phyloP scores from a whole-genome alignment of 2,113 vertebrate species.

The Saccopteryx leptura region DNA sequence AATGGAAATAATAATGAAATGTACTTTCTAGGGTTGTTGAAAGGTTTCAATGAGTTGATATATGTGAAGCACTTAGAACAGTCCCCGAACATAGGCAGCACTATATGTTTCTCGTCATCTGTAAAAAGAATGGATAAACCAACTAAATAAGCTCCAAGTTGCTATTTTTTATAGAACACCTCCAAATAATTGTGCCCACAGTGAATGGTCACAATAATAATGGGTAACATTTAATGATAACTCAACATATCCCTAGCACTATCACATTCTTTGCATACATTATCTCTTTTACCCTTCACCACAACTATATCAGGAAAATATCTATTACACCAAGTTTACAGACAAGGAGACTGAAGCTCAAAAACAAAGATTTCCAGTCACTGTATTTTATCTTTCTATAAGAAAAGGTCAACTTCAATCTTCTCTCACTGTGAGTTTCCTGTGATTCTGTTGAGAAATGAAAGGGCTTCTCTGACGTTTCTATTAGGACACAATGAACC shows the following conservation, averaged over 20 bases:
- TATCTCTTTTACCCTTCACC: not conserved
- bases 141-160: not conserved
- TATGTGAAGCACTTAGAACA: not conserved
- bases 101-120: not conserved
- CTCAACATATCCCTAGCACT: not conserved
- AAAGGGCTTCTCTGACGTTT: slow-evolving; percentile 57
- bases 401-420: slow-evolving; percentile 10
- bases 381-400: slow-evolving; percentile 49
- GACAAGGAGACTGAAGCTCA: slow-evolving; percentile 23
- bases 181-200: not conserved
- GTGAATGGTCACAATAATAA: not conserved
- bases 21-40: not conserved
- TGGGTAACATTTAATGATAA: not conserved
- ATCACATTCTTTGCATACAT: not conserved
- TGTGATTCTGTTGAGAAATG: slow-evolving; percentile 57
- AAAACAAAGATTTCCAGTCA: not conserved
- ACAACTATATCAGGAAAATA: not conserved
- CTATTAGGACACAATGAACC: not conserved
- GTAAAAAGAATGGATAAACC: not conserved
- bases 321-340: not conserved
- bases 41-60: slow-evolving; percentile 26
- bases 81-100: not conserved
- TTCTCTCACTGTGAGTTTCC: not conserved
- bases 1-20: not conserved
- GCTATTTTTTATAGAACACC: not conserved